Percentiles rank a stretch among this genome's conserved stretches.
These are phyloP conservation scores for Onychostruthus taczanowskii DNA, from an alignment of 2,113 vertebrate species.

Conservation along the genomic window DNA sequence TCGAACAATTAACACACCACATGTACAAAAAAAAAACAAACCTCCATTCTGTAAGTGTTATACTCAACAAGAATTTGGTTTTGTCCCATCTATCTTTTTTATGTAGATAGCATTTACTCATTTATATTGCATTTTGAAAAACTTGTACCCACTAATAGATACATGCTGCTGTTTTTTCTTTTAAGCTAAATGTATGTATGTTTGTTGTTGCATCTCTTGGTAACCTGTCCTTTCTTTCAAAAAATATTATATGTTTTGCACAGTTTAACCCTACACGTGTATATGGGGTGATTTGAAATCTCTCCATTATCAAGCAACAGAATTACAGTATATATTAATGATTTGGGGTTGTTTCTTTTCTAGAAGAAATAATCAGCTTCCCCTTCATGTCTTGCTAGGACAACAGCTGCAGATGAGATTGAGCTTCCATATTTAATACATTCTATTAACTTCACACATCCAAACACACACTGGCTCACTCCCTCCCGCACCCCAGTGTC, in stretches of 20 bases:
- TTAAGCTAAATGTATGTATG: background rate
- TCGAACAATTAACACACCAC: background rate
- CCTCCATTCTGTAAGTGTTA: background rate
- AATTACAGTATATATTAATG: background rate
- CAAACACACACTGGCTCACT: background rate
- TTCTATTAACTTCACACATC: constrained; percentile 59
- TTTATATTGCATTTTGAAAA: background rate
- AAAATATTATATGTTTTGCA: background rate
- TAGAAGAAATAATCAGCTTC: constrained; percentile 29
- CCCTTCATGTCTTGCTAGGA: constrained; percentile 25
- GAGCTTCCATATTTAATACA: constrained; percentile 55
- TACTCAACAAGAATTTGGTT: background rate
- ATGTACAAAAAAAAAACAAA: background rate
- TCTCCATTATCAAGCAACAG: background rate
- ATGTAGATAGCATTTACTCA: background rate
- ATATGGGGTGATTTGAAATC: background rate
- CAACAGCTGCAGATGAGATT: constrained; percentile 53
- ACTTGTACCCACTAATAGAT: background rate
- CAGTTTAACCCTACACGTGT: background rate
- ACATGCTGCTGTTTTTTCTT: background rate
- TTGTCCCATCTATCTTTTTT: background rate
- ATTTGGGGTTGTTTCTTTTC: background rate
- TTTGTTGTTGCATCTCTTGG: background rate
- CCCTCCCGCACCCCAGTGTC: background rate
- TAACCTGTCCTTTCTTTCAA: background rate